A percentile compares a stretch with the other conserved stretches of the same genome.
Evolutionary conservation across 2,113 vertebrate species (phyloP).

Genomic region (Panthera leo): DNA sequence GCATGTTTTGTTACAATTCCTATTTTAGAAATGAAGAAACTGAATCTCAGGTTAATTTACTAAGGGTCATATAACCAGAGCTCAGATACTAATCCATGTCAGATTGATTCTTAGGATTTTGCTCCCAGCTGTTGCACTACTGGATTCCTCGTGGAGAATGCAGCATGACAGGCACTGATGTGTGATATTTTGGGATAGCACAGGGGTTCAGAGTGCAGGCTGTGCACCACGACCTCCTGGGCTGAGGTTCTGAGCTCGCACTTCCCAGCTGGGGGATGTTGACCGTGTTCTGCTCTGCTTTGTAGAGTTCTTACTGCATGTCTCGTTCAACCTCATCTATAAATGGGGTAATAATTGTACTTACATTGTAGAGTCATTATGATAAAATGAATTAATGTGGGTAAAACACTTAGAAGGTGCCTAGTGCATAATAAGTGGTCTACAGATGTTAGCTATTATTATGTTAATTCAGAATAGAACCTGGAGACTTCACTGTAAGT

Average conservation of each 20-base stretch:
- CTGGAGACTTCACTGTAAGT: neutral
- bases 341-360: neutral
- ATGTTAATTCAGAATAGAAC: neutral
- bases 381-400: neutral
- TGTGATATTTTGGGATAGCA: accelerated
- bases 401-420: neutral
- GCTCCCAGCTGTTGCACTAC: neutral
- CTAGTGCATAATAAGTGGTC: neutral
- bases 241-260: neutral
- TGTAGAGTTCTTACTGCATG: neutral
- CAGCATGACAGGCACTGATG: neutral
- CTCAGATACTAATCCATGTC: neutral
- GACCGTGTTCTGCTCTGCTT: neutral
- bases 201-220: neutral
- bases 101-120: neutral
- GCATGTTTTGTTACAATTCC: neutral
- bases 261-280: neutral
- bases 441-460: neutral
- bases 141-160: neutral
- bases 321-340: neutral
- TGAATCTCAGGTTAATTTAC: neutral
- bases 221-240: neutral
- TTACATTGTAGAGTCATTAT: neutral
- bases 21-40: neutral
- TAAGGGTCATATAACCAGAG: neutral